Evolutionary conservation across 37 sponge, comb jelly and placozoan genomes (phyloP), one percentile per base, ranked within the genome.

Genomic region (Chondrilla cf. caribensis): DNA sequence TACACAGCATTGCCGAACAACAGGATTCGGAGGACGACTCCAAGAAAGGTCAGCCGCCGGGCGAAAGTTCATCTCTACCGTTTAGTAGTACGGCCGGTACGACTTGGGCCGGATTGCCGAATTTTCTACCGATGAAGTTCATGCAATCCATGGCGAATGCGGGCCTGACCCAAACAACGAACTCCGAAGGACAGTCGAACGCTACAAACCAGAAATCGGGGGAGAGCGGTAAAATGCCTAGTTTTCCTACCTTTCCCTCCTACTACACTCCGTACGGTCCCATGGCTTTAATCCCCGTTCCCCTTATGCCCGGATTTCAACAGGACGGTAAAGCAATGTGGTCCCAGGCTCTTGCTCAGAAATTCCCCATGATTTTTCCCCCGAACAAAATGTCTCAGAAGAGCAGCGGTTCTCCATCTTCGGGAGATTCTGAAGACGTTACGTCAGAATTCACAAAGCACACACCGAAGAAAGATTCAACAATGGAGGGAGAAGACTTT

Each of bases 221-320:
- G 9, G 44, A 37, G 22, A 2, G 38, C 8, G 44, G 44, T 4
- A 73, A 73, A 39, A 39, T 42, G 76, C 76, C 76, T 4, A 31
- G 26, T 2, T 24, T 24, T 37, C 24, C 76, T 39, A 17, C 76
- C 1, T 73, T 73, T 42, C 76, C 76, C 21, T 73, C 24, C 40
- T 73, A 73, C 43, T 39, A 42, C 44, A 37, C 41, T 19, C 44
- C 41, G 8, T 42, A 39, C 44, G 76, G 76, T 73, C 76, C 76
- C 38, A 73, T 73, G 76, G 76, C 76, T 39, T 73, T 73, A 40
- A 73, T 73, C 43, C 76, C 76, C 41, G 76, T 73, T 2, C 76
- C 76, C 1, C 44, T 73, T 4, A 36, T 73, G 11, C 76, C 76
- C 2, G 29, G 29, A 6, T 62, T 62, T 62, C 64, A 62, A n/a